Percentiles rank a stretch among this genome's conserved stretches.
Conservation (phyloP, 1,140 invertebrate species). For the Solen grandis region DNA sequence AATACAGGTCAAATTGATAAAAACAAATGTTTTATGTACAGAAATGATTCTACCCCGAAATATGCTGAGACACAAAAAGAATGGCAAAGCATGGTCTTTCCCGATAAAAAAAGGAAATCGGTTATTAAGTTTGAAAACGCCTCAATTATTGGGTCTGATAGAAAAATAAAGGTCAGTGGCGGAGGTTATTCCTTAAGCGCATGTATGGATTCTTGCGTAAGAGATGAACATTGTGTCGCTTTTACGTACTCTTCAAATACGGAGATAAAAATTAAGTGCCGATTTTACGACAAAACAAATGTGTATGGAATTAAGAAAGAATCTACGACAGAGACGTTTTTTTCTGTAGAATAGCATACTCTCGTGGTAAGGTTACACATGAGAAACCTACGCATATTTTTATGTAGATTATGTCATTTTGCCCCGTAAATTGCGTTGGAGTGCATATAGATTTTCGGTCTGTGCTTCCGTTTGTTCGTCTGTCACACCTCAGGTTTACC, state of each 20-base stretch:
- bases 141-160: neutral
- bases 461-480: no score
- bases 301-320: neutral
- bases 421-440: no score
- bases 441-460: no score
- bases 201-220: conserved; percentile 2
- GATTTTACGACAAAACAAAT: neutral
- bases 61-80: neutral
- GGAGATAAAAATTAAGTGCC: conserved; percentile 8
- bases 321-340: conserved; percentile 10
- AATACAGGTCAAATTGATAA: neutral
- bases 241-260: neutral
- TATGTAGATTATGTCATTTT: no score
- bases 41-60: neutral
- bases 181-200: neutral
- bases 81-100: conserved; percentile 18
- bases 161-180: conserved; percentile 1
- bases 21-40: neutral
- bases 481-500: no score
- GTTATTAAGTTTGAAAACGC: neutral
- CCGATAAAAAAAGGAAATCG: conserved; percentile 5
- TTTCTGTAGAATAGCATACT: no score
- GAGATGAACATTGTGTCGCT: conserved; percentile 18
- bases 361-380: no score
- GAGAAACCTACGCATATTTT: no score